These are phyloP conservation scores for Calliopum simillimum DNA, from an alignment of 2,888 invertebrate genomes.

Conservation along the genomic window DNA sequence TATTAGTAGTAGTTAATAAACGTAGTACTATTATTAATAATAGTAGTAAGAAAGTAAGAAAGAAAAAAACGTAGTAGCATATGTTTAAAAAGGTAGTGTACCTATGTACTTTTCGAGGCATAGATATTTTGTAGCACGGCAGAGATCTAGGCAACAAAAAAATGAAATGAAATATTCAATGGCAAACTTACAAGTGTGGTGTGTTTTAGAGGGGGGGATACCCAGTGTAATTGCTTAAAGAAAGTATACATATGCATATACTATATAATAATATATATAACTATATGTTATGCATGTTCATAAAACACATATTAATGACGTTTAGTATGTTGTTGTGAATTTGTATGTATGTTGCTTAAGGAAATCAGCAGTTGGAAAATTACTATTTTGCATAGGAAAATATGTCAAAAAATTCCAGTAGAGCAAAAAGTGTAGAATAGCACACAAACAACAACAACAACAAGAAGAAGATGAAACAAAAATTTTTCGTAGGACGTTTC, in stretches of 20 bases:
- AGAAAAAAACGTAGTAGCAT: background rate
- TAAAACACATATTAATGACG: conserved; percentile 15
- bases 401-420: too few relatives aligned
- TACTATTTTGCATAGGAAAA: conserved; percentile 32
- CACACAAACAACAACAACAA: background rate
- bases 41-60: conserved; percentile 2
- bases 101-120: background rate
- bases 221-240: conserved; percentile 65
- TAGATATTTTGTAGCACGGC: background rate
- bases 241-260: conserved; percentile 4
- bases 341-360: conserved; percentile 36
- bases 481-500: too few relatives aligned
- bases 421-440: too few relatives aligned
- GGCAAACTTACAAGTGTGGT: background rate
- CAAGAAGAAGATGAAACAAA: background rate
- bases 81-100: background rate
- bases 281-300: conserved; percentile 39
- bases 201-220: conserved; percentile 57
- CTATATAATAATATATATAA: background rate
- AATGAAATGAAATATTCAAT: background rate
- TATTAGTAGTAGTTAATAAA: conserved; percentile 17
- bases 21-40: background rate
- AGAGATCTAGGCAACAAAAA: background rate
- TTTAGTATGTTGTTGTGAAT: background rate
- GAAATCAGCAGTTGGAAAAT: conserved; percentile 48